Percentiles rank a stretch among this genome's conserved stretches.
Conservation (phyloP, 2,888 invertebrate genomes). For the Campaea margaritaria region DNA sequence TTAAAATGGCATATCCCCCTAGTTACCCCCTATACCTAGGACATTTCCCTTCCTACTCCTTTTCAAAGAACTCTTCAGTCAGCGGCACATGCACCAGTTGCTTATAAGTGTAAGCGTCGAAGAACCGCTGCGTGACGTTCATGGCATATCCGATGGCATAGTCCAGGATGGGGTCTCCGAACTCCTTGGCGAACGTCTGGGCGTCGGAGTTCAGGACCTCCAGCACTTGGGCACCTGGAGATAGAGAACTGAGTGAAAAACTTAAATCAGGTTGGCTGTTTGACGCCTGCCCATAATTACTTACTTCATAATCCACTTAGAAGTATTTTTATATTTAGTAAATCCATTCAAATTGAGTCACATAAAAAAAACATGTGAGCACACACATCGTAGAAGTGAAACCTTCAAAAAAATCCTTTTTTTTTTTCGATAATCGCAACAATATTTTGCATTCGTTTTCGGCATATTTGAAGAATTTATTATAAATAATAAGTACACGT, state of each 20-base stretch:
- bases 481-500: too few species aligned
- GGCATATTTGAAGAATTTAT: too few species aligned
- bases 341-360: too few species aligned
- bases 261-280: background rate
- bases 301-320: too few species aligned
- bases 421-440: too few species aligned
- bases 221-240: constrained; percentile 72
- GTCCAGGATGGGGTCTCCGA: constrained; percentile 78
- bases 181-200: constrained; percentile 75
- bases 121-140: constrained; percentile 80
- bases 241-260: background rate
- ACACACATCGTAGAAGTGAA: too few species aligned
- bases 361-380: too few species aligned
- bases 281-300: background rate
- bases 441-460: too few species aligned
- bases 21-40: too few species aligned
- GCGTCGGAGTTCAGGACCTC: constrained; percentile 75
- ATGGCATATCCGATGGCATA: constrained; percentile 79
- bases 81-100: constrained; percentile 73
- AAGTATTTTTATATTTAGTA: too few species aligned
- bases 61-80: constrained; percentile 76
- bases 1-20: too few species aligned
- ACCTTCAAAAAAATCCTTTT: too few species aligned
- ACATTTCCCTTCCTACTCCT: constrained; percentile 44
- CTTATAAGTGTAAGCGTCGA: constrained; percentile 75